Evolutionary conservation across 2,888 invertebrate species (phyloP), one percentile per base, ranked within the genome.

Genomic region (Serripes groenlandicus): DNA sequence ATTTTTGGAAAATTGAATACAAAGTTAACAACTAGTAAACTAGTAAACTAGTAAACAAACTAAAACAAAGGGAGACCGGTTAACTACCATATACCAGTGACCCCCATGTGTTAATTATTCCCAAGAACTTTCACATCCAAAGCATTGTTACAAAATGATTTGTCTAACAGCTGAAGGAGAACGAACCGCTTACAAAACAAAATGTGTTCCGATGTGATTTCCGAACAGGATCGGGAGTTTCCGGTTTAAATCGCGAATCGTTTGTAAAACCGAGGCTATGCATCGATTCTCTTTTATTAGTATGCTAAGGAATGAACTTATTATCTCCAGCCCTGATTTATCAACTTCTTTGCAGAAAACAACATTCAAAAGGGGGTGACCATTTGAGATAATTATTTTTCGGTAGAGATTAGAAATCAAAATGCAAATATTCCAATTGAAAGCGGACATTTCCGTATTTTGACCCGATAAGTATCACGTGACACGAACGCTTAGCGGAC

Each of bases 71-170:
- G 21, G 34, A 11, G 21, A 62, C 15, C n/a, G 62, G 62, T 62
- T 32, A 34, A 32, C 9, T 21, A 30, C 32, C 15, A 21, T 34
- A 62, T 34, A 49, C 62, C 62, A 34, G 2, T 0, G 15, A 34
- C 11, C 62, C 62, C 62, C 62, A 62, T 62, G 32, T 62, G 62
- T 62, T 62, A 34, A 3, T n/a, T 5, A 62, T 62, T 23, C 34
- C 62, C 62, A 18, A 62, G 58, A 34, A 32, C 21, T 62, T 34
- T 21, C 34, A 34, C 62, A 32, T 34, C n/a, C 62, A n/a, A 34
- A 34, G 62, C 62, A 62, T 62, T 62, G 62, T 62, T 62, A 62
- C 62, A 62, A 62, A 62, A 62, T 62, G 62, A 4, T 60, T 34
- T 21, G 21, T 34, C 30, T 34, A 32, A 62, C 7, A 21, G 2